Conservation (phyloP, 2,113 vertebrate species). For the Eleginops maclovinus region DNA sequence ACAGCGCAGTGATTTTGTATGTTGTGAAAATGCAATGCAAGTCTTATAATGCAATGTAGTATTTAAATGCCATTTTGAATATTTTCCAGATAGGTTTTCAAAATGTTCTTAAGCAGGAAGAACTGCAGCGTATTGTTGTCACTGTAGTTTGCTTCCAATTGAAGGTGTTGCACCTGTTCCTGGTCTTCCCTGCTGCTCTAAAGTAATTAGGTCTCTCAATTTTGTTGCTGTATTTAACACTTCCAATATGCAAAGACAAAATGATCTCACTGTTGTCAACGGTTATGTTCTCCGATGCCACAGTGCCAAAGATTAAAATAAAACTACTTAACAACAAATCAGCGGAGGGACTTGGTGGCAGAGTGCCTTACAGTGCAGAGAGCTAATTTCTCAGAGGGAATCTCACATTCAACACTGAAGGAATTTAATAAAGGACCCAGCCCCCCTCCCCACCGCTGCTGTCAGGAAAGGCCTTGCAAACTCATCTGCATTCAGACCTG, state of each 20-base stretch:
- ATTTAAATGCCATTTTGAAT: background rate
- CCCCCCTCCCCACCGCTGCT: conserved; percentile 22
- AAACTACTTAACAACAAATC: conserved; percentile 33
- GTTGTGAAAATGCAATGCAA: background rate
- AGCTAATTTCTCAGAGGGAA: conserved; percentile 45
- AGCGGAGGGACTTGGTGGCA: conserved; percentile 5
- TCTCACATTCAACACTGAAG: conserved; percentile 54
- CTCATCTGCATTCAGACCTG: conserved; percentile 77
- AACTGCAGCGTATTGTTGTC: background rate
- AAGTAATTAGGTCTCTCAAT: background rate
- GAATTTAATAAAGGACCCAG: conserved; percentile 65
- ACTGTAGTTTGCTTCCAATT: background rate
- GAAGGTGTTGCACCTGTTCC: background rate
- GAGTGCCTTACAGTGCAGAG: conserved; percentile 9
- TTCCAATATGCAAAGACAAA: conserved; percentile 14
- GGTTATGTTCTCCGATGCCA: background rate
- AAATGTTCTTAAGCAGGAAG: background rate
- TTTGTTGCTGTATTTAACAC: conserved; percentile 8
- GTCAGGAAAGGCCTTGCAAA: conserved; percentile 49
- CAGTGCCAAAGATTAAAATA: conserved; percentile 19
- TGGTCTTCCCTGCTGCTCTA: background rate
- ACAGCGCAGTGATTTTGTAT: background rate
- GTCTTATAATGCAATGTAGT: background rate
- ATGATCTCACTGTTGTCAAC: conserved; percentile 5
- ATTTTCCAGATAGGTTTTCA: background rate